A percentile compares a stretch with the other conserved stretches of the same genome.
Conservation (phyloP, 2,113 vertebrate genomes). For the Myiozetetes cayanensis region DNA sequence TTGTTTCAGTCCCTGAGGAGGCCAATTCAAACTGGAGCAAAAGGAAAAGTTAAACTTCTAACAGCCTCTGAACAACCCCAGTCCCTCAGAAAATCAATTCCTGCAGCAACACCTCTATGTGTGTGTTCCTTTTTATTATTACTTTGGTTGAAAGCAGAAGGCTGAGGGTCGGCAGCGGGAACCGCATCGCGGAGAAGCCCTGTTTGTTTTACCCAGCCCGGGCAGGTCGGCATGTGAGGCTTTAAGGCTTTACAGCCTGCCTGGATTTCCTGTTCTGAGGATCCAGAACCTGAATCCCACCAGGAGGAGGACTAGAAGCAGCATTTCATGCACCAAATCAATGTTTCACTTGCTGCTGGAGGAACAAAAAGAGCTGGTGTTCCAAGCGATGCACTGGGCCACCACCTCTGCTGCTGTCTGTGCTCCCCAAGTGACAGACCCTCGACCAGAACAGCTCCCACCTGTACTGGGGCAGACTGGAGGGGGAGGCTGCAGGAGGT, state of each 20-base stretch:
- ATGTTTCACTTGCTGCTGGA: background rate
- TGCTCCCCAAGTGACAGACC: background rate
- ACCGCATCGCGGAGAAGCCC: background rate
- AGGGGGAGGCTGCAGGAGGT: background rate
- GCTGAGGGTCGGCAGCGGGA: constrained; percentile 28
- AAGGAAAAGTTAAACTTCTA: constrained; percentile 27
- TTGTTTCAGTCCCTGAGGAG: constrained; percentile 3
- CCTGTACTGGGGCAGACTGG: background rate
- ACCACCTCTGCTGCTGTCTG: background rate
- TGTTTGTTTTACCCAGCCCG: constrained; percentile 26
- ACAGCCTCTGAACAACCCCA: constrained; percentile 7
- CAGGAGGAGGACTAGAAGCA: background rate
- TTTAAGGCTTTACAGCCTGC: constrained; percentile 31
- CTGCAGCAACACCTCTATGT: constrained; percentile 41
- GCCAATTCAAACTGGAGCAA: constrained; percentile 13
- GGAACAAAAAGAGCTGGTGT: background rate
- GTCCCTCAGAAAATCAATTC: background rate
- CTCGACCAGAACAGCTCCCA: background rate
- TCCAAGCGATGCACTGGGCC: background rate
- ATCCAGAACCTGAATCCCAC: background rate
- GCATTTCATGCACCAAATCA: background rate
- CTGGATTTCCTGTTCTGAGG: constrained; percentile 18
- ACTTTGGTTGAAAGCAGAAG: constrained; percentile 32
- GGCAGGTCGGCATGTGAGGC: background rate
- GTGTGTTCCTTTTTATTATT: constrained; percentile 40